Evolutionary conservation across 2,797 vertebrate species (phyloP), one percentile per base, ranked within the genome.

Genomic region (Sciaenops ocellatus): DNA sequence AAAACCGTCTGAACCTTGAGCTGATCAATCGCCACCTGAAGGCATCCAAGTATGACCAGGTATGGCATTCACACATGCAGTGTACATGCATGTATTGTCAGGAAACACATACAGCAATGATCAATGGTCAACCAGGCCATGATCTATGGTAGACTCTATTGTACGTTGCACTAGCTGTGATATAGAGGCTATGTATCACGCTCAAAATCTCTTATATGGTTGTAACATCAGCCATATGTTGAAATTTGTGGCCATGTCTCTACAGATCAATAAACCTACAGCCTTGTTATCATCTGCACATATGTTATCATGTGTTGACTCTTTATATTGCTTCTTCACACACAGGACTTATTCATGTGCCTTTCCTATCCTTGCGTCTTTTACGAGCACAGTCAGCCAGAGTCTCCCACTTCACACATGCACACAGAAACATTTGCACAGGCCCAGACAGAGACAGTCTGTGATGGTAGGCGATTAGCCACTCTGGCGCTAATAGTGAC

Each of bases 21-120:
- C 71, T 96, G 87, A 94, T 95, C 59, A 91, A 72, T 82, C 90
- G 89, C 79, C 94, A 92, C 64, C 83, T 93, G 73, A 93, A 89
- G 89, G 91, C 92, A 5, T 84, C 89, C 80, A 95, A 94, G 47
- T 93, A 94, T 86, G 95, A 95, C 82, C 94, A 97, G 97, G 97
- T 97, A 95, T 47, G 65, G 16, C 51, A 48, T 41, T 79, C 41
- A 76, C 48, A 71, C 24, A 17, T 48, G 62, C 57, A 63, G 41
- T 41, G 22, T 5, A 8, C 38, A 55, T 55, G 42, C 42, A 73
- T 65, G 18, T 22, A 46, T 69, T 42, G 22, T 57, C 61, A 59
- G 4, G 16, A 41, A 10, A 76, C 28, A 64, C 60, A 59, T 16
- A 38, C 56, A 70, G 4, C 20, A 24, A 55, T 61, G 30, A 80